Conservation (phyloP, 2,888 invertebrate genomes). For the Podabrus alpinus region DNA sequence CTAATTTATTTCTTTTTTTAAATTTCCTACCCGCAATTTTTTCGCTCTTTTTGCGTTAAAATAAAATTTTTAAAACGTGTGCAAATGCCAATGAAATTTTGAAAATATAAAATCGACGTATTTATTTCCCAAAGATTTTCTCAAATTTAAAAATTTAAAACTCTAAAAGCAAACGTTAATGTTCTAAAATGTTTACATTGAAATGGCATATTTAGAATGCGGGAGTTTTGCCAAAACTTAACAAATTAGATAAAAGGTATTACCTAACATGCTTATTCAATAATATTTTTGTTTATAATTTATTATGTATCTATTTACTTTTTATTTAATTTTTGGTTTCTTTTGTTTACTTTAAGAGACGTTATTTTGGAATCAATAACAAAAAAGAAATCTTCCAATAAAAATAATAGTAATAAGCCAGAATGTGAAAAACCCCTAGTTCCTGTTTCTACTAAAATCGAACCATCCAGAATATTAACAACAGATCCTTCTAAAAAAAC, state of each 20-base stretch:
- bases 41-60: neutral
- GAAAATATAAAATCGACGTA: neutral
- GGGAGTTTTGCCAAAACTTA: neutral
- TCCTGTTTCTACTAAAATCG: slow-evolving; percentile 1
- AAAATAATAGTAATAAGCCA: neutral
- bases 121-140: neutral
- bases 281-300: neutral
- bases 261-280: neutral
- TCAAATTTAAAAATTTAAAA: neutral
- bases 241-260: neutral
- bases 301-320: neutral
- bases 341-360: slow-evolving; percentile 45
- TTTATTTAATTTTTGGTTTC: slow-evolving; percentile 29
- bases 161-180: neutral
- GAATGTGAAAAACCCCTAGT: neutral
- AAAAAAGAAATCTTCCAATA: slow-evolving; percentile 30
- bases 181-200: neutral
- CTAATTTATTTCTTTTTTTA: neutral
- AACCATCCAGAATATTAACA: slow-evolving; percentile 22
- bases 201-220: neutral
- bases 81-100: neutral
- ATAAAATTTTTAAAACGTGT: neutral
- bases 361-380: slow-evolving; percentile 40
- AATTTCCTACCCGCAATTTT: neutral
- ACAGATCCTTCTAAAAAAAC: slow-evolving; percentile 38